Conservation (phyloP, 2,888 invertebrate species). For the Diploptera punctata region DNA sequence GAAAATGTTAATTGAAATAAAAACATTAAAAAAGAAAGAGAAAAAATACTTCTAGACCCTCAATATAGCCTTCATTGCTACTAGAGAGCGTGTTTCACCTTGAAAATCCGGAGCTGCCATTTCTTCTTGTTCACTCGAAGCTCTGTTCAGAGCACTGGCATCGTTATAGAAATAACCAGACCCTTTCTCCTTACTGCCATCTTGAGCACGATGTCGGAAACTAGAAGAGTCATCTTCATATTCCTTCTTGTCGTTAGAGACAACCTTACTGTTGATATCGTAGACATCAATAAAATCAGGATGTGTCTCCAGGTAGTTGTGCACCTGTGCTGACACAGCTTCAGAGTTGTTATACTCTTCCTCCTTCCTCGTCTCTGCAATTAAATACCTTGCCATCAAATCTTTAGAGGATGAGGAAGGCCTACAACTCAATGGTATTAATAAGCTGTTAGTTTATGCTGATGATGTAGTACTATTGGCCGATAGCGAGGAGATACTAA, state of each 20-base stretch:
- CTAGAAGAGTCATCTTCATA: constrained; percentile 11
- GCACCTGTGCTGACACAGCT: constrained; percentile 58
- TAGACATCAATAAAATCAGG: constrained; percentile 50
- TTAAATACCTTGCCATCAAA: no score
- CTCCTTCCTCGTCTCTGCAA: constrained; percentile 52
- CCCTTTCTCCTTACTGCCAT: not conserved
- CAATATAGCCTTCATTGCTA: no score
- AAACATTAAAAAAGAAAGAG: no score
- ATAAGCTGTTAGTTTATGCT: no score
- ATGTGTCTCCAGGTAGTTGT: constrained; percentile 55
- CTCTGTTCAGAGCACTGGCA: constrained; percentile 6
- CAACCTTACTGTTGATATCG: not conserved
- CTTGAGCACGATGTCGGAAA: constrained; percentile 33
- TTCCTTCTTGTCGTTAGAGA: not conserved
- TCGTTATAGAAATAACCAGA: not conserved
- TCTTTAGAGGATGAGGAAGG: no score
- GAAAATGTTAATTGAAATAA: no score
- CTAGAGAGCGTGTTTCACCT: not conserved
- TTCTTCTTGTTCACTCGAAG: constrained; percentile 30
- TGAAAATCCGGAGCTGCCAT: constrained; percentile 13
- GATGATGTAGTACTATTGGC: no score
- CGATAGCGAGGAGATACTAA: no score
- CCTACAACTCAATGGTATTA: no score
- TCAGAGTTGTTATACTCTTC: constrained; percentile 56
- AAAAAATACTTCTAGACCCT: no score